Percentiles rank a stretch among this genome's conserved stretches.
These are phyloP conservation scores for Pristionchus exspectatus DNA, from an alignment of 2,888 invertebrate species.

Conservation along the genomic window DNA sequence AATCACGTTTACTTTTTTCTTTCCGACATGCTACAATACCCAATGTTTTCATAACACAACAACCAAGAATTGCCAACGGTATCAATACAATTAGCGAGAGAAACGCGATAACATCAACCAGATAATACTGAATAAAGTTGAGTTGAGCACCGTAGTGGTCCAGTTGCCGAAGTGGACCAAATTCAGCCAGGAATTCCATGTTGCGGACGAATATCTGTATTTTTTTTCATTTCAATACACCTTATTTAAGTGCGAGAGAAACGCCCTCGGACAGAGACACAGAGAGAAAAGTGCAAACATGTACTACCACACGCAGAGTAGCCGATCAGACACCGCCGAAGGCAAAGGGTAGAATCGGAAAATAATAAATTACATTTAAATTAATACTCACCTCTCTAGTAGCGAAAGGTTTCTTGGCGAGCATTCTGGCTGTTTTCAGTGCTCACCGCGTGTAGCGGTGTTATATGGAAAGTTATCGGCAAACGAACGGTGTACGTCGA, in stretches of 20 bases:
- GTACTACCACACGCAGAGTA: too few species aligned
- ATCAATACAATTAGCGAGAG: background rate
- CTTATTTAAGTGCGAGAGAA: too few species aligned
- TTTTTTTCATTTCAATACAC: too few species aligned
- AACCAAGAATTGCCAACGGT: background rate
- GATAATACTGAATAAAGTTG: slow-evolving; percentile 48
- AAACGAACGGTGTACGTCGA: too few species aligned
- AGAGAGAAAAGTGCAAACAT: too few species aligned
- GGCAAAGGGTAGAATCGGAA: too few species aligned
- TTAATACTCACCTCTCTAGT: background rate
- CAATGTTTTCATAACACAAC: background rate
- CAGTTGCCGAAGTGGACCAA: slow-evolving; percentile 29
- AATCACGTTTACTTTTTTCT: background rate
- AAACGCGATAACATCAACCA: slow-evolving; percentile 39
- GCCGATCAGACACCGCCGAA: too few species aligned
- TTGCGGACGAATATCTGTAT: slow-evolving; percentile 37
- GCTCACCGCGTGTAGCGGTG: too few species aligned
- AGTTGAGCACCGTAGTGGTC: slow-evolving; percentile 25
- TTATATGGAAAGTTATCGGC: too few species aligned
- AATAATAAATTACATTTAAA: too few species aligned
- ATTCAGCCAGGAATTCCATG: slow-evolving; percentile 44
- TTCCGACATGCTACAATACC: background rate
- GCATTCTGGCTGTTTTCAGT: background rate
- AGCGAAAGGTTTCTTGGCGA: slow-evolving; percentile 31
- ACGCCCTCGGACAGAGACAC: too few species aligned